Evolutionary conservation across 2,113 vertebrate genomes (phyloP).

Genomic region (Platanista minor): DNA sequence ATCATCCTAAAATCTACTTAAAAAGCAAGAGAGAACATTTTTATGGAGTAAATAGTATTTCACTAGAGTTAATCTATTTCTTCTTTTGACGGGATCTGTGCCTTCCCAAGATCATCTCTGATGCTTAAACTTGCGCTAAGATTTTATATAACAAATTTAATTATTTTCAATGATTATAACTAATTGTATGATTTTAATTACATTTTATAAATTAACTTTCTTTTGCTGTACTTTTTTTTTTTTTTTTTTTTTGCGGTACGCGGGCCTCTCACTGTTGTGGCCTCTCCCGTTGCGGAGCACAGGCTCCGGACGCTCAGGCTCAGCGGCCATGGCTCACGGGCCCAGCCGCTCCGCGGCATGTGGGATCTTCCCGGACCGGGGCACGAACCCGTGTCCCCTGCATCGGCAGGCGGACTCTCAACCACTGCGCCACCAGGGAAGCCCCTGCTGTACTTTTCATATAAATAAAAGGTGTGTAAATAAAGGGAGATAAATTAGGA

Average conservation of each 20-base stretch:
- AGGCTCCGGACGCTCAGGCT: no score
- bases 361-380: no score
- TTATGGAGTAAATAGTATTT: not conserved
- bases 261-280: no score
- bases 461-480: not conserved
- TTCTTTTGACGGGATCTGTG: not conserved
- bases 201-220: not conserved
- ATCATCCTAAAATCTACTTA: not conserved
- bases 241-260: no score
- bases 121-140: not conserved
- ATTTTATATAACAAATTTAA: not conserved
- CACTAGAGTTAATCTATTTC: not conserved
- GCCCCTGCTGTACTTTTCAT: not conserved
- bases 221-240: no score
- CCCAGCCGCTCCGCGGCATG: no score
- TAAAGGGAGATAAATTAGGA: not conserved
- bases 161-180: not conserved
- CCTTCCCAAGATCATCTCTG: not conserved
- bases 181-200: not conserved
- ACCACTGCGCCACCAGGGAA: no score
- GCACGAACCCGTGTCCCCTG: no score
- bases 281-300: no score
- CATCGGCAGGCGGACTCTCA: no score
- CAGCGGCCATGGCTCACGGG: no score
- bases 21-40: not conserved